These are phyloP conservation scores for Synanthedon andrenaeformis DNA, from an alignment of 2,888 invertebrate genomes.

Conservation along the genomic window DNA sequence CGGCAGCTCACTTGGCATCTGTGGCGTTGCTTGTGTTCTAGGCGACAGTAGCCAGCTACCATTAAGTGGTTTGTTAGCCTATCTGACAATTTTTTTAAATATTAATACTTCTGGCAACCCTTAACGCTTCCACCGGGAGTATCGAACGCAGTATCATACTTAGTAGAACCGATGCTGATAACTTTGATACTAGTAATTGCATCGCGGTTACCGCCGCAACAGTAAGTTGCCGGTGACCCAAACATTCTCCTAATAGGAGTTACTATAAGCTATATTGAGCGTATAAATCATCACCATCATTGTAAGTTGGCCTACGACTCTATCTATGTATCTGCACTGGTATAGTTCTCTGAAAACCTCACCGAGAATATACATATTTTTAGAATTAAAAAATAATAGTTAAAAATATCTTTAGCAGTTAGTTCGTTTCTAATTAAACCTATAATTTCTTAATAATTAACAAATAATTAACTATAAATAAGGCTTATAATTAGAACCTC, in stretches of 20 bases:
- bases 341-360: too few relatives aligned
- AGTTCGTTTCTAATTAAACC: too few relatives aligned
- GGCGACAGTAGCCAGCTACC: not conserved
- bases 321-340: too few relatives aligned
- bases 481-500: too few relatives aligned
- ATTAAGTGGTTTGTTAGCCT: not conserved
- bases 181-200: slow-evolving; percentile 15
- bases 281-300: too few relatives aligned
- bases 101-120: not conserved
- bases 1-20: not conserved
- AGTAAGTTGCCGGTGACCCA: slow-evolving; percentile 2
- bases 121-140: slow-evolving; percentile 10
- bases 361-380: too few relatives aligned
- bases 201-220: slow-evolving; percentile 6
- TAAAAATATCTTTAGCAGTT: too few relatives aligned
- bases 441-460: too few relatives aligned
- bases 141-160: slow-evolving; percentile 18
- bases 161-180: slow-evolving; percentile 13
- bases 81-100: too few relatives aligned
- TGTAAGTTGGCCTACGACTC: too few relatives aligned
- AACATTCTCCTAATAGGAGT: slow-evolving; percentile 1
- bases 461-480: too few relatives aligned
- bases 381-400: too few relatives aligned
- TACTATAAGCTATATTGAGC: not conserved
- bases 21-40: not conserved